Conservation (phyloP, 2,113 vertebrate species). For the Elephas maximus region DNA sequence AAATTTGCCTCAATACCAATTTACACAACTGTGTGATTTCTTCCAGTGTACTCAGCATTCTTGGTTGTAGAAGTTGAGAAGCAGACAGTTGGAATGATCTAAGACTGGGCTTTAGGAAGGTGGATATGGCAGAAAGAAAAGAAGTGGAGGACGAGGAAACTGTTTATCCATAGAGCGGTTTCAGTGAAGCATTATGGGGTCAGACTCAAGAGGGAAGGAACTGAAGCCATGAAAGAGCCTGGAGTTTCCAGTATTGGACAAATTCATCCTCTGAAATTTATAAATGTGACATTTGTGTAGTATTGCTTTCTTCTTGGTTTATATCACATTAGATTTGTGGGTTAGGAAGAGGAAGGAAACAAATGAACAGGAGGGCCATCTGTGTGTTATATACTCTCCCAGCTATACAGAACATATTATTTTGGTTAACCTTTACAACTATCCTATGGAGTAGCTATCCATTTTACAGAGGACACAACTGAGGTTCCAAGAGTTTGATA, state of each 20-base stretch:
- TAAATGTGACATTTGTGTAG: constrained; percentile 45
- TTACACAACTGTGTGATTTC: neutral
- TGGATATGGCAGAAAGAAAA: neutral
- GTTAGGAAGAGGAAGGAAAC: constrained; percentile 3
- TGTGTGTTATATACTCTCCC: neutral
- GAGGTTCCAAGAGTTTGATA: neutral
- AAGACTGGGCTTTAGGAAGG: constrained; percentile 12
- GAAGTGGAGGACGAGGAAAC: neutral
- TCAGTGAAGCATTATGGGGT: constrained; percentile 2
- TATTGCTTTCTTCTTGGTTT: constrained; percentile 35
- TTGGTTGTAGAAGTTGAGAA: constrained; percentile 54
- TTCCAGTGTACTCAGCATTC: neutral
- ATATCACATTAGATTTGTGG: constrained; percentile 45
- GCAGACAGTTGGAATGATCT: neutral
- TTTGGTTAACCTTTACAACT: constrained; percentile 35
- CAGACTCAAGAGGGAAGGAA: neutral
- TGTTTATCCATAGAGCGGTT: neutral
- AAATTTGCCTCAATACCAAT: constrained; percentile 26
- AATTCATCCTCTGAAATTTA: constrained; percentile 65
- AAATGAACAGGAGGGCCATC: neutral
- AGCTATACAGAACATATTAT: constrained; percentile 2
- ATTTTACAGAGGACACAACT: neutral
- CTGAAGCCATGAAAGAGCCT: constrained; percentile 10
- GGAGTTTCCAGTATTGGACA: constrained; percentile 1
- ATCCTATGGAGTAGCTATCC: neutral